phyloP scores from a whole-genome alignment of 1,140 invertebrate genomes.

The Drosophila micromelanica region DNA sequence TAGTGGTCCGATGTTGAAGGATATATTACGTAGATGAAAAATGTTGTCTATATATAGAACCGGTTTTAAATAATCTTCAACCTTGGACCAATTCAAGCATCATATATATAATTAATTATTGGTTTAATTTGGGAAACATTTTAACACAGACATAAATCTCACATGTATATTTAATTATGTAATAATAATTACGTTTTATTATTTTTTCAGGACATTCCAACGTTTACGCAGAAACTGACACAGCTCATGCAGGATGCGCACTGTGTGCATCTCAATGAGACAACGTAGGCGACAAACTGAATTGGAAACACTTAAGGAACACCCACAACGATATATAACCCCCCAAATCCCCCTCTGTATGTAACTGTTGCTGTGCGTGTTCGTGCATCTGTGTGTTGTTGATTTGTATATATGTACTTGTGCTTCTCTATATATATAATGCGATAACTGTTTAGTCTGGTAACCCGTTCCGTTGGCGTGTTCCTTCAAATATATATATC shows the following conservation, averaged over 20 bases:
- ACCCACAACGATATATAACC: background rate
- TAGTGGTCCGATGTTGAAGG: no score
- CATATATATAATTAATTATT: no score
- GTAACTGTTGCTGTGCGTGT: background rate
- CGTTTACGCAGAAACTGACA: conserved; percentile 83
- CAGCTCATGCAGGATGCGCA: conserved; percentile 83
- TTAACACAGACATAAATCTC: no score
- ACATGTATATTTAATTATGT: background rate
- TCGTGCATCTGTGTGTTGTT: conserved; percentile 1
- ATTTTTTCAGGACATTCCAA: conserved; percentile 82
- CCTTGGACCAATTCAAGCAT: no score
- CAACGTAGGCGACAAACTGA: conserved; percentile 50
- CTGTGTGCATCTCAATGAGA: conserved; percentile 79
- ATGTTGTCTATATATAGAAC: no score
- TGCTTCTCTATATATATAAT: background rate
- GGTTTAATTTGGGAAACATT: no score
- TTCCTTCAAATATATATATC: no score
- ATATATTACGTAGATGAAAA: no score
- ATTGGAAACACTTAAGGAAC: conserved; percentile 6
- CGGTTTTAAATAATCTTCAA: no score
- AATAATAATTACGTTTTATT: conserved; percentile 5
- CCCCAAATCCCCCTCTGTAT: conserved; percentile 3
- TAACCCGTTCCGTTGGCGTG: no score
- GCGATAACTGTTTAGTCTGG: no score
- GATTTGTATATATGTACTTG: conserved; percentile 13